A percentile compares a stretch with the other conserved stretches of the same genome.
These are phyloP conservation scores for Lindbergichthys nudifrons DNA, from an alignment of 2,797 vertebrate species.

Conservation along the genomic window DNA sequence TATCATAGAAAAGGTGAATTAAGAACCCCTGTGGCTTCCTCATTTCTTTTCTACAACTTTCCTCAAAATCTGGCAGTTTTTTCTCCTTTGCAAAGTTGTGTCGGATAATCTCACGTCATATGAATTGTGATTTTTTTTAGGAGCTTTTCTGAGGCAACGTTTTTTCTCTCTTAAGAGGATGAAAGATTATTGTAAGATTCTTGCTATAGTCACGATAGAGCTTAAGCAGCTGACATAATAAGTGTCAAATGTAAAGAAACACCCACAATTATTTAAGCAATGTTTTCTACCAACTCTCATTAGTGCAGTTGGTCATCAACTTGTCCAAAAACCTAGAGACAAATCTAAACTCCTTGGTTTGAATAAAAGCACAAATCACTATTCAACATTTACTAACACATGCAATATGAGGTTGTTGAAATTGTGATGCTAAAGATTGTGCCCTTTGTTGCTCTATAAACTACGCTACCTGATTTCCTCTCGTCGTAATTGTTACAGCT, in stretches of 20 bases:
- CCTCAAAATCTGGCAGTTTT: constrained; percentile 17
- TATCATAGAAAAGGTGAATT: constrained; percentile 25
- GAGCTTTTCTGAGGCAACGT: constrained; percentile 37
- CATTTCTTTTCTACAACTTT: constrained; percentile 16
- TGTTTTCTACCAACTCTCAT: constrained; percentile 1
- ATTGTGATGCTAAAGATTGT: constrained; percentile 22
- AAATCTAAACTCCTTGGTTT: constrained; percentile 7
- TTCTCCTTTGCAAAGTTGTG: constrained; percentile 14
- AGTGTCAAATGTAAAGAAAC: constrained; percentile 39
- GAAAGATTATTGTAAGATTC: constrained; percentile 47
- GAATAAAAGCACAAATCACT: constrained; percentile 17
- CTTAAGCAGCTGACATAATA: constrained; percentile 45
- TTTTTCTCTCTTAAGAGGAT: constrained; percentile 48
- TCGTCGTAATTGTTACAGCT: too few relatives aligned
- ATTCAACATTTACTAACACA: constrained; percentile 32
- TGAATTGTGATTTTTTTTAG: constrained; percentile 42
- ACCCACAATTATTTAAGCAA: constrained; percentile 14
- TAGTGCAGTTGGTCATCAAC: constrained; percentile 8
- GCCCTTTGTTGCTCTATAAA: too few relatives aligned
- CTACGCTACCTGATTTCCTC: too few relatives aligned
- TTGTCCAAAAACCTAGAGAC: constrained; percentile 15
- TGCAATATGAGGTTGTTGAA: constrained; percentile 31
- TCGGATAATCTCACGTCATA: constrained; percentile 35
- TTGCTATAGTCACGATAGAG: constrained; percentile 26
- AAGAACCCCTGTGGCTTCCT: background rate